Base-by-base conservation (phyloP, 2,888 invertebrate genomes). In the Glaucopsyche alexis region DNA sequence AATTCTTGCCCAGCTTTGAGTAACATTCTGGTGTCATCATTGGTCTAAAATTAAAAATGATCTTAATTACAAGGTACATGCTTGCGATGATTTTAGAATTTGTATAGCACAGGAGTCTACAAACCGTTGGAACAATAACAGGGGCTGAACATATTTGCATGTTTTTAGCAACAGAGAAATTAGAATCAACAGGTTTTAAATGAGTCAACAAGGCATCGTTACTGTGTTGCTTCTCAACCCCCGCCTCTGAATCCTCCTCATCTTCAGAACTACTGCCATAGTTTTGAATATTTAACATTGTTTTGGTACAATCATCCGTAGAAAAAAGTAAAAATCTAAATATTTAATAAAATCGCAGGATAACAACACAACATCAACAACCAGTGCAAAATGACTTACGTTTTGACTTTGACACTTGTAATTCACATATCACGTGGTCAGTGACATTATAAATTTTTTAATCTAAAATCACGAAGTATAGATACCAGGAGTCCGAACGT, bases 1-100 rank as follows among this genome's bases (percentile, higher is more conserved):
- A 99, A 88, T 90, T 99, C 98, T 84, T 97, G 96, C 60, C 95
- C 95, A 1, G 96, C 95, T 86, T 98, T 96, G 77, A 99, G 91
- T 75, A 96, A 95, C 14, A 95, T 91, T 74, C 95, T 89, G 42
- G 95, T 95, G 75, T 96, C 95, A 78, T 95, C 95, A 73, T 95
- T 94, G 71, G 96, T 96, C 96, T 96, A 86, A 49, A 90, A 86
- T 69, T 72, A 16, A 40, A 11, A 14, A 45, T 72, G 71, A 55
- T 55, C 45, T 8, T 71, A 77, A 45, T 4, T 7, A 67, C 8
- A 69, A 3, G 13, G 49, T 47, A 14, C 7, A 40, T 9, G 45
- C 47, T 47, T 40, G 13, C 14, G 14, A 65, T 13, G 11, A 66
- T 16, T 9, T 66, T 70, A 45, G 69, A 40, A 49, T 13, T 16